These are phyloP conservation scores for Mionectes macconnelli DNA, from an alignment of 2,113 vertebrate genomes.

Conservation along the genomic window DNA sequence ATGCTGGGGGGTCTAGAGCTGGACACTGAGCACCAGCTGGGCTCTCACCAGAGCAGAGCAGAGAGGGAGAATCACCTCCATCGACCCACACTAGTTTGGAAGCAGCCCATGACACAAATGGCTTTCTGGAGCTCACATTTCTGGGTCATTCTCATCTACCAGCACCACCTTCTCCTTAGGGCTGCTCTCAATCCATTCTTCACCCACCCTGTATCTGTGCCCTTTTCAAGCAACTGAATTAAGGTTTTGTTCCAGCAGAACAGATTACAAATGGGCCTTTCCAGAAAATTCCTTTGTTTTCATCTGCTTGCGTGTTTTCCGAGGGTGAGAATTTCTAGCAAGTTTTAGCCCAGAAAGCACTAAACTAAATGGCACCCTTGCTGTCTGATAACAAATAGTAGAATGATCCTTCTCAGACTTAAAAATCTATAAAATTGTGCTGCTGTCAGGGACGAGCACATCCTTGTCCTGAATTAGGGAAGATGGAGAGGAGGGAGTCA, in stretches of 20 bases:
- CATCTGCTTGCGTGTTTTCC: background rate
- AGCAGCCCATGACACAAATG: background rate
- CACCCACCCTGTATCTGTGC: background rate
- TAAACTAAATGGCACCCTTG: background rate
- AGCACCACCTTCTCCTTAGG: fast-evolving
- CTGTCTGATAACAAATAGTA: background rate
- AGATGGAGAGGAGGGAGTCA: background rate
- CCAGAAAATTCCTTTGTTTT: background rate
- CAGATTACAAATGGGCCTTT: background rate
- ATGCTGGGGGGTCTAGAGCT: background rate
- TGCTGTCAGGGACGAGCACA: background rate
- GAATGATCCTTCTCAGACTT: background rate
- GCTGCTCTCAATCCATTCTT: background rate
- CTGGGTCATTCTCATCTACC: fast-evolving
- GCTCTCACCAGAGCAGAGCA: too few relatives aligned
- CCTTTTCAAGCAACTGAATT: background rate
- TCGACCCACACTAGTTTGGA: background rate
- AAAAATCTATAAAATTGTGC: background rate
- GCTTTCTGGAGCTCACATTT: background rate
- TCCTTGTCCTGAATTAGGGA: background rate
- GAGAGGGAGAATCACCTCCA: background rate
- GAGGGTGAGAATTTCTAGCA: background rate
- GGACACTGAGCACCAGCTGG: background rate
- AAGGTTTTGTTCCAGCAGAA: background rate
- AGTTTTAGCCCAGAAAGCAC: background rate